Evolutionary conservation across 2,888 invertebrate species (phyloP).

Genomic region (Anagyrus pseudococci): DNA sequence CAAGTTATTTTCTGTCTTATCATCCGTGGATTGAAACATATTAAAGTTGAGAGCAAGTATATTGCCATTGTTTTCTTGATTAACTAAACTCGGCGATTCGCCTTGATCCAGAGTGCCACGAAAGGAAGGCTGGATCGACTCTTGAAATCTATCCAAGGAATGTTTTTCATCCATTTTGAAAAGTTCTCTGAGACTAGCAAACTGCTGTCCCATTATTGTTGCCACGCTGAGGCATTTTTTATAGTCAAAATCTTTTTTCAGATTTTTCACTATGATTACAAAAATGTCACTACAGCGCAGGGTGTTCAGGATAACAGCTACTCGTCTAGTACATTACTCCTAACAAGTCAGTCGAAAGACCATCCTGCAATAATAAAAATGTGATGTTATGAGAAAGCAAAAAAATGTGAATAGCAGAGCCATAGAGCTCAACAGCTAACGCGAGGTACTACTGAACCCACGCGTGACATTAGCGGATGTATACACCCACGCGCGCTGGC

Average conservation of each 20-base stretch:
- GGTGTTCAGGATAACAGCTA: not conserved
- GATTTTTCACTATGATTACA: constrained; percentile 8
- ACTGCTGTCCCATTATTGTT: constrained; percentile 61
- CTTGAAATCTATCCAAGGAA: constrained; percentile 47
- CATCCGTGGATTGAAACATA: constrained; percentile 45
- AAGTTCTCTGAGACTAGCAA: constrained; percentile 60
- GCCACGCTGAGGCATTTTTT: constrained; percentile 52
- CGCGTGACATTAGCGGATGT: no score
- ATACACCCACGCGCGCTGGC: no score
- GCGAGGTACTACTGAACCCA: no score
- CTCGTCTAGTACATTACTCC: not conserved
- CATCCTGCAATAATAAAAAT: no score
- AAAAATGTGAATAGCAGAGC: no score
- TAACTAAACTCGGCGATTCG: constrained; percentile 45
- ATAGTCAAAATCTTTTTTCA: constrained; percentile 12
- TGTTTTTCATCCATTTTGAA: constrained; percentile 58
- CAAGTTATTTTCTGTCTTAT: constrained; percentile 52
- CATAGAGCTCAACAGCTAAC: no score
- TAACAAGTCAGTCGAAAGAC: not conserved
- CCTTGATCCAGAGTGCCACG: constrained; percentile 49
- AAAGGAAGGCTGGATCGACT: constrained; percentile 44
- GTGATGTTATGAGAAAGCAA: no score
- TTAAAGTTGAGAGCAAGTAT: constrained; percentile 44
- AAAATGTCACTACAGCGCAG: not conserved
- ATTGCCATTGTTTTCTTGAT: constrained; percentile 54